Conservation (phyloP, 2,888 invertebrate species). For the Lycophotia porphyrea region DNA sequence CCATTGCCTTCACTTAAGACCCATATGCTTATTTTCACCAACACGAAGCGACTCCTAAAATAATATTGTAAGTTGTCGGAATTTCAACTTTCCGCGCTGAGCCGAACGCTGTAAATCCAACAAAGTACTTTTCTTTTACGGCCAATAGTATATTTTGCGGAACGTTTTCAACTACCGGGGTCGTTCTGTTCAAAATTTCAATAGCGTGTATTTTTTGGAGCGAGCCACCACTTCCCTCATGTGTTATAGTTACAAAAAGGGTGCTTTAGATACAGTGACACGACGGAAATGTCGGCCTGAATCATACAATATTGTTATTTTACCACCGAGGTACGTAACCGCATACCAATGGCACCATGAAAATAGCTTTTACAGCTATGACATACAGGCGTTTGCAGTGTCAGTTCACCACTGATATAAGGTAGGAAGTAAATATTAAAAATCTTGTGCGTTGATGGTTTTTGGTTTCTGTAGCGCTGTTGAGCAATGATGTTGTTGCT, state of each 20-base stretch:
- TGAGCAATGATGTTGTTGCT: not conserved
- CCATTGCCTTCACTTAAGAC: not conserved
- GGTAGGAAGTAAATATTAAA: not conserved
- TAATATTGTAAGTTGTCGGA: not conserved
- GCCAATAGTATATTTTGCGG: constrained; percentile 12
- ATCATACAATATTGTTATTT: constrained; percentile 40
- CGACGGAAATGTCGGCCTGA: constrained; percentile 35
- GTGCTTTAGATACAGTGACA: constrained; percentile 26
- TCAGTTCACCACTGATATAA: not conserved
- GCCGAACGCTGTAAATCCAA: not conserved
- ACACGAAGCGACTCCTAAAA: not conserved
- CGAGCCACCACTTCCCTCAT: constrained; percentile 21
- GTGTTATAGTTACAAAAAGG: constrained; percentile 34
- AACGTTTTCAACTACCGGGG: constrained; percentile 22
- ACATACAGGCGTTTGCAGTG: not conserved
- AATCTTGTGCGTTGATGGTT: not conserved
- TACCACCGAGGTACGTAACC: not conserved
- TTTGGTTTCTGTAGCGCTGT: not conserved
- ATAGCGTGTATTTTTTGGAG: constrained; percentile 36
- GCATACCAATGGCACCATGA: not conserved
- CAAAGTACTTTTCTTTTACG: not conserved
- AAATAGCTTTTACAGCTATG: not conserved
- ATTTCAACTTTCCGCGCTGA: too few species aligned
- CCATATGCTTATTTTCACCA: not conserved
- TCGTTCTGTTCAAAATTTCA: constrained; percentile 49